Conservation (phyloP, 2,888 invertebrate genomes). For the Lysandra coridon region DNA sequence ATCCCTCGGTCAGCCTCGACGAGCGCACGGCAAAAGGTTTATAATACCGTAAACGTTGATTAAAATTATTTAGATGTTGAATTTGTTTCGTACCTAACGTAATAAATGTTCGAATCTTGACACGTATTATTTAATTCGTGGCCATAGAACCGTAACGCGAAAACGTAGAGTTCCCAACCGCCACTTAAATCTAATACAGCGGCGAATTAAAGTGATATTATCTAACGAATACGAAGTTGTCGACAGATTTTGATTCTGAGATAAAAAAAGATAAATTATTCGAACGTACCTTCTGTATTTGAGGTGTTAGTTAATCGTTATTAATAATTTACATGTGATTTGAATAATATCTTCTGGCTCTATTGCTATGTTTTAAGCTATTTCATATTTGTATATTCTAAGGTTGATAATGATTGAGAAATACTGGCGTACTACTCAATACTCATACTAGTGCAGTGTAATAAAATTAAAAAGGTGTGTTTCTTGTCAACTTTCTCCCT, state of each 20-base stretch:
- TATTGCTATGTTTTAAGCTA: not conserved
- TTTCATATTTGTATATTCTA: not conserved
- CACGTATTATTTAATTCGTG: constrained; percentile 23
- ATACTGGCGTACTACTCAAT: not conserved
- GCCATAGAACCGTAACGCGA: constrained; percentile 7
- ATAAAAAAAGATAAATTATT: constrained; percentile 6
- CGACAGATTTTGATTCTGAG: constrained; percentile 28
- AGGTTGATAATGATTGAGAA: not conserved
- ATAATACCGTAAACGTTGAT: constrained; percentile 25
- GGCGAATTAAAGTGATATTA: constrained; percentile 25
- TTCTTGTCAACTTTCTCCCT: constrained; percentile 12
- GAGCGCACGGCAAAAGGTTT: constrained; percentile 7
- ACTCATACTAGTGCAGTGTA: not conserved
- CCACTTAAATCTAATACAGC: constrained; percentile 20
- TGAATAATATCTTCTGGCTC: not conserved
- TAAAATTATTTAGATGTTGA: constrained; percentile 2
- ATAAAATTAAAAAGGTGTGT: constrained; percentile 8
- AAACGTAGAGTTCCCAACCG: not conserved
- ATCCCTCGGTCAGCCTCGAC: constrained; percentile 20
- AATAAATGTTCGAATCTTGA: constrained; percentile 2
- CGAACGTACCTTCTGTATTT: not conserved
- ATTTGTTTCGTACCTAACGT: constrained; percentile 14
- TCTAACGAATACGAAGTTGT: constrained; percentile 16
- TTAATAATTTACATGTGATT: not conserved
- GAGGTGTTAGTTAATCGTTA: constrained; percentile 3